phyloP scores from a whole-genome alignment of 2,888 invertebrate genomes.

The Hyalella azteca region DNA sequence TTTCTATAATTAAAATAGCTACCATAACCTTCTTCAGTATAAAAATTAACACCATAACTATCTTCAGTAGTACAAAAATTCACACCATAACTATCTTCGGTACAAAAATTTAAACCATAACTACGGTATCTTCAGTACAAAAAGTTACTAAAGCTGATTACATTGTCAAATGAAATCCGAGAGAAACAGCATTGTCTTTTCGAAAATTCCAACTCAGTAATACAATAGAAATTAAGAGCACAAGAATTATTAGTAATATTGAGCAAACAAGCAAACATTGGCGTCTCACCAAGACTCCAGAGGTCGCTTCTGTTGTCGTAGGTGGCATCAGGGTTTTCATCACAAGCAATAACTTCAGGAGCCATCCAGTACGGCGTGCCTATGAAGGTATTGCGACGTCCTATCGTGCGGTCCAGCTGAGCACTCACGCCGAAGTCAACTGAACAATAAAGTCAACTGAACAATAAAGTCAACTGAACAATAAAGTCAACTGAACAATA shows the following conservation, averaged over 20 bases:
- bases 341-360: conserved; percentile 99
- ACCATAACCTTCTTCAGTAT: neutral
- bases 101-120: neutral
- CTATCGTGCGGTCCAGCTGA: conserved; percentile 98
- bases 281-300: conserved; percentile 65
- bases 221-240: no score
- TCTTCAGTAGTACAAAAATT: neutral
- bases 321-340: conserved; percentile 99
- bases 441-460: conserved; percentile 64
- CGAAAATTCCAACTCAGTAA: no score
- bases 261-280: neutral
- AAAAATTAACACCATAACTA: neutral
- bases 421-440: conserved; percentile 99
- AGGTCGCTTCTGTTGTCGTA: conserved; percentile 88
- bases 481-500: conserved; percentile 61
- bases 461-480: conserved; percentile 61
- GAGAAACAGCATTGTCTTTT: no score
- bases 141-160: no score
- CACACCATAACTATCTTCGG: neutral
- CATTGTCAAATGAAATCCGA: no score
- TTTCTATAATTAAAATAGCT: neutral
- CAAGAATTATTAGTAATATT: neutral
- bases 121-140: neutral
- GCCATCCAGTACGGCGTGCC: conserved; percentile 99
- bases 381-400: conserved; percentile 97